phyloP scores from a whole-genome alignment of 2,888 invertebrate species.

The Lasioglossum malachurum region DNA sequence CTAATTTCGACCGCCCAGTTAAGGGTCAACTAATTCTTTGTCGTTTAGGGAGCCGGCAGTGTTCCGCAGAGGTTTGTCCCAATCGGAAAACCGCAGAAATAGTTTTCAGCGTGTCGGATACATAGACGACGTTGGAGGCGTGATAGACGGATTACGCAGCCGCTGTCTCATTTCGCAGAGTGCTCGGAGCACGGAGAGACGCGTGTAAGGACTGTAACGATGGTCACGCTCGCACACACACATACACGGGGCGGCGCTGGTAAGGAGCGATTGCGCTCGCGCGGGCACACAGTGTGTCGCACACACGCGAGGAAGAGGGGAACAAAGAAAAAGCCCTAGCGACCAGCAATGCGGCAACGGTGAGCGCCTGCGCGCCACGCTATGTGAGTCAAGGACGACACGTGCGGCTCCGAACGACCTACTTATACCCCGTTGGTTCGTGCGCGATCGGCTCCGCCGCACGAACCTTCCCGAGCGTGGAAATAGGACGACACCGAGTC shows the following conservation, averaged over 20 bases:
- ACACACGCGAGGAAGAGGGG: constrained; percentile 40
- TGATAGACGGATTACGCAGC: constrained; percentile 43
- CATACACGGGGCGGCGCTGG: not conserved
- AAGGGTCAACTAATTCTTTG: not conserved
- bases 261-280: constrained; percentile 4
- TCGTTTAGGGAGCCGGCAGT: not conserved
- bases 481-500: constrained; percentile 77
- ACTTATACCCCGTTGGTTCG: constrained; percentile 83
- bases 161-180: constrained; percentile 50
- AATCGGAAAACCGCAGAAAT: not conserved
- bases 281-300: not conserved
- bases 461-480: constrained; percentile 82
- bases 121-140: constrained; percentile 26
- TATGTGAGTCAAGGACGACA: constrained; percentile 85
- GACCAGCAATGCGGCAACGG: constrained; percentile 80
- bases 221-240: constrained; percentile 19
- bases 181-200: constrained; percentile 41
- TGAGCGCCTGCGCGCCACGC: constrained; percentile 82
- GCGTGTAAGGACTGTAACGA: constrained; percentile 54
- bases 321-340: constrained; percentile 78
- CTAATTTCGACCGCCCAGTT: not conserved
- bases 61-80: not conserved
- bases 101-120: not conserved
- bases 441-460: constrained; percentile 75
- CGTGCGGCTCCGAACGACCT: constrained; percentile 85